phyloP scores from a whole-genome alignment of 2,797 vertebrate genomes.

The Epinephelus malabaricus region DNA sequence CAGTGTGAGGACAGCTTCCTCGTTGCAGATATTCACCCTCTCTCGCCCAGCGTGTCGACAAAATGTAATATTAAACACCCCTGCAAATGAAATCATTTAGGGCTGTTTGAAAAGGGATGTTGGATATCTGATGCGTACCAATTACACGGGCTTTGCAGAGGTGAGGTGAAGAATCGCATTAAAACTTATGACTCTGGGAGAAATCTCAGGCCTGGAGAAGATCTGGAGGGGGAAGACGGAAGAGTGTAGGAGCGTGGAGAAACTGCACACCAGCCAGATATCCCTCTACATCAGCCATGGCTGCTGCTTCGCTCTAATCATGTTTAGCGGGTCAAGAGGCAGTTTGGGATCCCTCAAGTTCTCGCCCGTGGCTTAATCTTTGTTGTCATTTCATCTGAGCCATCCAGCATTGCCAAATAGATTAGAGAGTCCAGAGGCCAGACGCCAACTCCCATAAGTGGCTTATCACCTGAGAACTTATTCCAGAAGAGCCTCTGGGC shows the following conservation, averaged over 20 bases:
- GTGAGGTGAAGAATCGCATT: slow-evolving; percentile 71
- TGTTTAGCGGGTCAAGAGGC: slow-evolving; percentile 71
- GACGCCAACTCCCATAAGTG: slow-evolving; percentile 64
- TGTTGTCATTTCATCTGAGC: slow-evolving; percentile 79
- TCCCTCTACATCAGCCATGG: slow-evolving; percentile 48
- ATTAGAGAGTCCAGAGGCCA: slow-evolving; percentile 74
- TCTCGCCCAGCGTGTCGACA: slow-evolving; percentile 65
- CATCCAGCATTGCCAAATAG: slow-evolving; percentile 72
- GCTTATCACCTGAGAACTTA: slow-evolving; percentile 78
- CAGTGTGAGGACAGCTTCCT: slow-evolving; percentile 60
- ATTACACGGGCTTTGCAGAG: slow-evolving; percentile 73
- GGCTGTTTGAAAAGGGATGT: slow-evolving; percentile 76
- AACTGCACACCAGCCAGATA: slow-evolving; percentile 18
- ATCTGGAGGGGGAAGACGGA: neutral
- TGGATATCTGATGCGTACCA: slow-evolving; percentile 74
- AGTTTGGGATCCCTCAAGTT: slow-evolving; percentile 67
- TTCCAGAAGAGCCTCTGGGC: slow-evolving; percentile 60
- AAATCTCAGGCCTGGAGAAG: slow-evolving; percentile 33
- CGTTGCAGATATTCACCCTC: slow-evolving; percentile 58
- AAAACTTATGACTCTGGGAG: slow-evolving; percentile 57
- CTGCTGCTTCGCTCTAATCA: slow-evolving; percentile 67
- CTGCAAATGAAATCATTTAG: slow-evolving; percentile 83
- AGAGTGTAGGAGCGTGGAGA: slow-evolving; percentile 6
- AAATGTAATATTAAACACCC: slow-evolving; percentile 84
- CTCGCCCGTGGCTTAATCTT: slow-evolving; percentile 70